Percentiles rank a stretch among this genome's conserved stretches.
Conservation (phyloP, 64 coral and sea anemone genomes). For the Acropora tenuis region DNA sequence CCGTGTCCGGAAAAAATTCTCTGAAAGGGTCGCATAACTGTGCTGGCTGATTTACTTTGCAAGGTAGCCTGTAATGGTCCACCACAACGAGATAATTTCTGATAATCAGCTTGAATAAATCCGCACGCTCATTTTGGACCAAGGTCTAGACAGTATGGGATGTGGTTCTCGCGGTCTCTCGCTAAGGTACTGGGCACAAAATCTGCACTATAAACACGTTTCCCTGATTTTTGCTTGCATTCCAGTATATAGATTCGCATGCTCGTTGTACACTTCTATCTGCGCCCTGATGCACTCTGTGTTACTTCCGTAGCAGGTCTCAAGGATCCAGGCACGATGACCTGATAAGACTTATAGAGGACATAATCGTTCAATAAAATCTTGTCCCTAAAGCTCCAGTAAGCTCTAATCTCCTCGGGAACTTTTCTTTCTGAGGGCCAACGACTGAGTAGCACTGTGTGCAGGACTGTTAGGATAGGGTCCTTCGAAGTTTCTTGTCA, state of each 20-base stretch:
- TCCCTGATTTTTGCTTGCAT: not conserved
- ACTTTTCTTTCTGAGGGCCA: conserved; percentile 43
- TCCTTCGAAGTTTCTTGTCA: not conserved
- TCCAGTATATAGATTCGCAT: not conserved
- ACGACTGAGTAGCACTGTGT: conserved; percentile 4
- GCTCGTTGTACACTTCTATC: conserved; percentile 33
- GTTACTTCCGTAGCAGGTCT: conserved; percentile 44
- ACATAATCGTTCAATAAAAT: conserved; percentile 28
- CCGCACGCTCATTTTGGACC: not conserved
- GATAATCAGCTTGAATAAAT: too few relatives aligned
- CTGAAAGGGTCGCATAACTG: too few relatives aligned
- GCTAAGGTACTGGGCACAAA: not conserved
- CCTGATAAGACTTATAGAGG: conserved; percentile 36
- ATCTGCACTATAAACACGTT: not conserved
- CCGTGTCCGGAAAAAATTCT: too few relatives aligned
- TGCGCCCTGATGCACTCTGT: conserved; percentile 37
- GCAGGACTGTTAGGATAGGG: not conserved
- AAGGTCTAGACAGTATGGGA: not conserved
- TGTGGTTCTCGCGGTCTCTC: not conserved
- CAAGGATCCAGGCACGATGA: conserved; percentile 40
- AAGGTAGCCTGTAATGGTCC: too few relatives aligned
- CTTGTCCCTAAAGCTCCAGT: conserved; percentile 15
- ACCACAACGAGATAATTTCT: too few relatives aligned
- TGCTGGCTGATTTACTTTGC: too few relatives aligned
- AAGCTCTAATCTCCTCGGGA: not conserved